Evolutionary conservation across 2,797 vertebrate genomes (phyloP), one percentile per base, ranked within the genome.

Genomic region (Tenualosa thibaudeaui): DNA sequence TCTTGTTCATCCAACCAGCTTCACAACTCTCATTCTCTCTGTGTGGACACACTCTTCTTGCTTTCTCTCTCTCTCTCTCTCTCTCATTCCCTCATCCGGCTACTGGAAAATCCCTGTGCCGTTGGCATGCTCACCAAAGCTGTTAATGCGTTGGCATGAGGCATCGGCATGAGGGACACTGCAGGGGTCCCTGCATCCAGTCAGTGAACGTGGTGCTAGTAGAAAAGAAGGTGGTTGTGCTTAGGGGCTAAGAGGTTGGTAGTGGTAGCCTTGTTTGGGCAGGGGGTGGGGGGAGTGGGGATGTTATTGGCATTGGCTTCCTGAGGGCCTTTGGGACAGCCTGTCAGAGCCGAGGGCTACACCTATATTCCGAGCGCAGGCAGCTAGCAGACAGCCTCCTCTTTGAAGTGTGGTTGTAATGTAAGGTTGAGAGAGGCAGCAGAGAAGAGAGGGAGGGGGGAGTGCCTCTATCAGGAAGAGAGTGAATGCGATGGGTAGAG

Each of bases 1-100:
- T 81, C 37, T 62, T 50, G n/a, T n/a, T n/a, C n/a, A n/a, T 81
- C 53, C 81, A 56, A 62, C 56, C n/a, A 82, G n/a, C n/a, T 60
- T 17, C 24, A n/a, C 40, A 49, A 49, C 37, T 3, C 12, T 31
- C 10, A 37, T n/a, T 58, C 17, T 58, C 31, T n/a, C 31, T 49
- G 31, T 31, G 31, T 31, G 31, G 31, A 31, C 31, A 31, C 37
- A 54, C 50, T 40, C 49, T 50, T 49, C 40, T 46, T 50, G 15
- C 50, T n/a, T 1, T 60, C 62, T 65, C 56, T 51, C 9, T n/a
- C 82, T 54, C 50, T 68, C 15, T 26, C 15, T 51, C 81, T 31
- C 3, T 22, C 15, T 78, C 7, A 26, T 24, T 46, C 71, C 71
- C 7, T 78, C 26, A 46, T 78, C 40, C 71, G 43, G 71, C 71